phyloP scores from a whole-genome alignment of 2,888 invertebrate species.

The Heliconius erato region DNA sequence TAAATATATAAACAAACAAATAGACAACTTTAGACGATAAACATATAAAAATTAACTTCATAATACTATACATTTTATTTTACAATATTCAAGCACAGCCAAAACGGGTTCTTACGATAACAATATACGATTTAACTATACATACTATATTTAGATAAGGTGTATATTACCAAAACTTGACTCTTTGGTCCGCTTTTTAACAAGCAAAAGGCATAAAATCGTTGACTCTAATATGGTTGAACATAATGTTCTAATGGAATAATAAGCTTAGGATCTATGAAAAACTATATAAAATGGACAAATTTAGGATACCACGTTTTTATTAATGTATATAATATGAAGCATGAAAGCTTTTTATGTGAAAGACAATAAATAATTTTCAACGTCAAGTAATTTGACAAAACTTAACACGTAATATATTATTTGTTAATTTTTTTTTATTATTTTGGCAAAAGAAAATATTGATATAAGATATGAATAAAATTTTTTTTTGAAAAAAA shows the following conservation, averaged over 20 bases:
- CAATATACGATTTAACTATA: slow-evolving; percentile 63
- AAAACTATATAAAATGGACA: slow-evolving; percentile 48
- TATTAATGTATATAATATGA: slow-evolving; percentile 6
- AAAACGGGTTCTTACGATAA: slow-evolving; percentile 69
- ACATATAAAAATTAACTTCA: slow-evolving; percentile 44
- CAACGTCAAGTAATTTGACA: not conserved
- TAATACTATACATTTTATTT: slow-evolving; percentile 56
- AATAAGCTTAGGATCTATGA: slow-evolving; percentile 45
- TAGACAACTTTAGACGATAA: slow-evolving; percentile 52
- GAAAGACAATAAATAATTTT: too few relatives aligned
- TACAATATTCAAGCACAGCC: slow-evolving; percentile 79
- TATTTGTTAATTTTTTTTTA: not conserved
- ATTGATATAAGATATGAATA: not conserved
- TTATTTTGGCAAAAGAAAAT: not conserved
- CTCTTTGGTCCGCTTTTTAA: slow-evolving; percentile 81
- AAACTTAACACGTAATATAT: not conserved
- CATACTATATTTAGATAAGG: slow-evolving; percentile 69
- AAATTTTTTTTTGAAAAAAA: not conserved
- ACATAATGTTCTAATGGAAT: slow-evolving; percentile 44
- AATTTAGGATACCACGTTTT: slow-evolving; percentile 33
- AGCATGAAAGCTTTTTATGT: not conserved
- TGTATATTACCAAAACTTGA: slow-evolving; percentile 75
- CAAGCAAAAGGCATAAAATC: slow-evolving; percentile 78
- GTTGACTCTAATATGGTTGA: slow-evolving; percentile 41
- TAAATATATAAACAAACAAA: slow-evolving; percentile 28